Evolutionary conservation across 2,888 invertebrate genomes (phyloP).

Genomic region (Leucophenga montana): DNA sequence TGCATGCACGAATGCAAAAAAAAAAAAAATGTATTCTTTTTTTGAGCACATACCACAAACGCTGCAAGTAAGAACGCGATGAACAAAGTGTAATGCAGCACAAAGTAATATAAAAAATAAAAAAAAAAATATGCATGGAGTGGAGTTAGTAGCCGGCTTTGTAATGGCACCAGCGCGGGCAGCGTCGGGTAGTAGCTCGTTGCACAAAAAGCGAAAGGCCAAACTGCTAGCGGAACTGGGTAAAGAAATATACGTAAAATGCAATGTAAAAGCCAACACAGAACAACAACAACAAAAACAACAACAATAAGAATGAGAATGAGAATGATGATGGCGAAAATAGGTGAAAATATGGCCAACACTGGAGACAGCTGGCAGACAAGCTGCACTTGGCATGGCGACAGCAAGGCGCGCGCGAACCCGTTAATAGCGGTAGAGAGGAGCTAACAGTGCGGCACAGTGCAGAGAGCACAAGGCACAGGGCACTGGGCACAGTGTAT

Average conservation of each 20-base stretch:
- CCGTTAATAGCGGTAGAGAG: not conserved
- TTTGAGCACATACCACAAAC: no score
- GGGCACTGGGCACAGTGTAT: not conserved
- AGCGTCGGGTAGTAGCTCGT: not conserved
- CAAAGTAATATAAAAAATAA: not conserved
- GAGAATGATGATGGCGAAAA: not conserved
- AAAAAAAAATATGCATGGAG: no score
- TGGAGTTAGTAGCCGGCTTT: no score
- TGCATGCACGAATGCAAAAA: conserved; percentile 21
- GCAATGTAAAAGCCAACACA: conserved; percentile 8
- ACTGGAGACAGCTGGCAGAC: conserved; percentile 22
- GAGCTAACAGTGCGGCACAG: not conserved
- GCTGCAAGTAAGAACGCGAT: no score
- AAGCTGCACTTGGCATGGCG: conserved; percentile 2
- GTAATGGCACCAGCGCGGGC: no score
- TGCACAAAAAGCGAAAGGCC: conserved; percentile 1
- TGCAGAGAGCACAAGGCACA: not conserved
- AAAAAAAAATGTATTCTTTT: not conserved
- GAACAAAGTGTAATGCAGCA: not conserved
- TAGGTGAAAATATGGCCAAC: conserved; percentile 5
- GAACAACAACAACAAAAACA: conserved; percentile 29
- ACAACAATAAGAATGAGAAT: conserved; percentile 29
- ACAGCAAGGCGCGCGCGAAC: not conserved
- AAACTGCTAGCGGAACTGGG: conserved; percentile 7
- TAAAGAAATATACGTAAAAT: conserved; percentile 18